Base-by-base conservation (phyloP, 2,888 invertebrate species). In the Sisyra nigra region DNA sequence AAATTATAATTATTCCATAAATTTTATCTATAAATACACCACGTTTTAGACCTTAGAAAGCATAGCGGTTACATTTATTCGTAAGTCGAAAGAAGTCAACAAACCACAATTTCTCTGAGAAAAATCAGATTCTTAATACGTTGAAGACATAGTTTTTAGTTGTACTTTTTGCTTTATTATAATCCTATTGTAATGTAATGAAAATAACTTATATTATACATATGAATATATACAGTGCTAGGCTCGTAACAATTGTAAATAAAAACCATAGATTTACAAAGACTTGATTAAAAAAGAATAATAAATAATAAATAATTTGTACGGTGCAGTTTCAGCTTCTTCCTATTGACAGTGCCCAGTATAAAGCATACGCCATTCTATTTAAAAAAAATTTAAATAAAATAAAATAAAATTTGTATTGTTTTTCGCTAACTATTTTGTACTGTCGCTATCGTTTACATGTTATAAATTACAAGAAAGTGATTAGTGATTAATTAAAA, bases 311-410 rank as follows among this genome's bases (percentile, higher is more conserved):
- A 29, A 31, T 9, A 10, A 15, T 40, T 24, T 40, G 30, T 35
- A 32, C 33, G 35, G 35, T 42, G 14, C 42, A 42, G 42, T 42
- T n/a, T 30, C 31, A 42, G 58, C 58, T 59, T 60, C 59, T 58
- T 59, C 57, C 57, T 57, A 56, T 50, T 42, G 51, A 47, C 50
- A 49, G 49, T 51, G 53, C 53, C 55, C 54, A 53, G 50, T 24
- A 13, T 15, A 41, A 32, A 17, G 24, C 34, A 18, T 35, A 35
- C 11, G 18, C 34, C 34, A 24, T 18, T 42, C 24, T n/a, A 30
- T 30, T 14, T 30, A 40, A 19, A 19, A n/a, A 13, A 15, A 15
- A 35, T 35, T n/a, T n/a, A n/a, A n/a, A n/a, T n/a, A n/a, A n/a
- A n/a, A 35, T 35, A 13, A 3, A 35, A 35, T 15, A 35, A 35